Percentiles rank a stretch among this genome's conserved stretches.
Evolutionary conservation across 2,113 vertebrate species (phyloP).

Genomic region (Gnathonemus echidnorhynchus): DNA sequence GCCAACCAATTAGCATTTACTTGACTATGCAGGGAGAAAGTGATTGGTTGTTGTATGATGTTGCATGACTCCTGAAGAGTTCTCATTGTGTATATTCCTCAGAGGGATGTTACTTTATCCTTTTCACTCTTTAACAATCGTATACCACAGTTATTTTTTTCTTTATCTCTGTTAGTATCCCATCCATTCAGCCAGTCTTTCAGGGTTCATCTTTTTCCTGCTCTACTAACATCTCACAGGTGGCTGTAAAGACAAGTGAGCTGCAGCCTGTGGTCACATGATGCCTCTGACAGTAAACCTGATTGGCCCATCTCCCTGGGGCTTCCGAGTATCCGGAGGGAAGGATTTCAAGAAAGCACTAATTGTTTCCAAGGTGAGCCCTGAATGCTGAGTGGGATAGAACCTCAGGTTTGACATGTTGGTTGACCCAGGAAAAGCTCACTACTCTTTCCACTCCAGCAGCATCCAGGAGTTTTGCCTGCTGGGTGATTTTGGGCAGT

Average conservation of each 20-base stretch:
- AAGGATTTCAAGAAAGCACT: slow-evolving; percentile 61
- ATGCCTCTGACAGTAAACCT: slow-evolving; percentile 58
- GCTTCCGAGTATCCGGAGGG: slow-evolving; percentile 66
- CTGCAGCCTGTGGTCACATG: neutral
- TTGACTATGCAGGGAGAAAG: neutral
- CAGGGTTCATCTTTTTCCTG: neutral
- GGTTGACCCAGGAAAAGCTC: neutral
- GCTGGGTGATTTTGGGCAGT: neutral
- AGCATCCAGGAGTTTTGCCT: neutral
- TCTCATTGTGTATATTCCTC: neutral
- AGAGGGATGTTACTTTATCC: neutral
- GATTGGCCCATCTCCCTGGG: slow-evolving; percentile 61
- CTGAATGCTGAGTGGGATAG: neutral
- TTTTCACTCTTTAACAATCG: neutral
- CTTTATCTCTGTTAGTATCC: neutral
- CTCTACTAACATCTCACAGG: neutral
- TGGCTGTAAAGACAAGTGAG: neutral
- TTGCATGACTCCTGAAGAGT: neutral
- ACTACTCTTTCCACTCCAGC: neutral
- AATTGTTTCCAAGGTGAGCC: slow-evolving; percentile 58
- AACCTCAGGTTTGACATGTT: neutral
- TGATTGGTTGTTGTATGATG: neutral
- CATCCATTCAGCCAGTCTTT: neutral
- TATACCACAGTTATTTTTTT: neutral
- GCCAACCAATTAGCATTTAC: neutral